These are phyloP conservation scores for Eurypyga helias DNA, from an alignment of 2,113 vertebrate species.

Conservation along the genomic window DNA sequence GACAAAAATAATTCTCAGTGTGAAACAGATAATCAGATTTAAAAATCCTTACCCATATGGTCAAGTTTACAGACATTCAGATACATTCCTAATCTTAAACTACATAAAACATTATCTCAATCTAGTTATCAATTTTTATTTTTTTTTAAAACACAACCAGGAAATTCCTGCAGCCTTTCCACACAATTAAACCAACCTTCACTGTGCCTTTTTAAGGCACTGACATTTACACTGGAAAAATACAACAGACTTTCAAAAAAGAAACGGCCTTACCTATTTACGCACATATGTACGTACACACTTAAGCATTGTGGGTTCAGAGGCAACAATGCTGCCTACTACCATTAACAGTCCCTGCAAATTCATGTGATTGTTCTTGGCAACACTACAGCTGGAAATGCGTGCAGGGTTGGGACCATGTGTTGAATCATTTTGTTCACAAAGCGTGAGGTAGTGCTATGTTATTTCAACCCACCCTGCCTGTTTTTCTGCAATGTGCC, in stretches of 20 bases:
- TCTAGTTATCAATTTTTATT: background rate
- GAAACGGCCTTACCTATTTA: background rate
- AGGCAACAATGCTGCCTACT: background rate
- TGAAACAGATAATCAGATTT: background rate
- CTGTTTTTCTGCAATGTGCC: background rate
- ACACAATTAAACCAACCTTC: background rate
- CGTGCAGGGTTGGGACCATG: background rate
- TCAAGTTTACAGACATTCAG: background rate
- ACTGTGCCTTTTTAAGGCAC: background rate
- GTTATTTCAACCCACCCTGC: background rate
- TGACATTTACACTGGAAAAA: background rate
- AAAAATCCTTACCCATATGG: background rate
- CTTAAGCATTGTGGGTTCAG: background rate
- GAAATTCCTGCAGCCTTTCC: background rate
- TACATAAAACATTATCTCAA: background rate
- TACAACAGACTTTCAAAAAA: background rate
- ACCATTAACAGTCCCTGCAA: background rate
- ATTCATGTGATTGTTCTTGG: background rate
- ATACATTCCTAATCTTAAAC: background rate
- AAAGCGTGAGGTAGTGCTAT: background rate
- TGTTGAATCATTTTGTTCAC: background rate
- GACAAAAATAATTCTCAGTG: background rate
- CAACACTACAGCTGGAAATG: conserved; percentile 10
- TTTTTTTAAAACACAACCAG: background rate
- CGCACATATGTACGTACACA: rapidly evolving